Conservation (phyloP, 2,797 vertebrate genomes). For the Sebastolobus altivelis region DNA sequence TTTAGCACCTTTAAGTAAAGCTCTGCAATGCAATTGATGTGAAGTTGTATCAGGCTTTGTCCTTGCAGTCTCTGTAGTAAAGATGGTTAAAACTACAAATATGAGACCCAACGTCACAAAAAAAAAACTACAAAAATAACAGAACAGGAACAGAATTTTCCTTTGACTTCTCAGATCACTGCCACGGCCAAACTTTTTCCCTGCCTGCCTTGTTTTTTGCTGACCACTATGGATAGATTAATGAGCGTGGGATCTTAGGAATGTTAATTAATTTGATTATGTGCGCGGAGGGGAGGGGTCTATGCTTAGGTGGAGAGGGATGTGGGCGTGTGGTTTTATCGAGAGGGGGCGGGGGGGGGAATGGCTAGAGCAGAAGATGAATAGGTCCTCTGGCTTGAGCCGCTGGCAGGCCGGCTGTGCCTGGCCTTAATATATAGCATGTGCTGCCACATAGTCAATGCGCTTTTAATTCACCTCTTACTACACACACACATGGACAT, state of each 20-base stretch:
- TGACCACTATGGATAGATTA: slow-evolving; percentile 82
- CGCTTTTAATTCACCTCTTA: slow-evolving; percentile 87
- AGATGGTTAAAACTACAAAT: neutral
- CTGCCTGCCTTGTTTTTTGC: slow-evolving; percentile 68
- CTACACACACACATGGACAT: slow-evolving; percentile 64
- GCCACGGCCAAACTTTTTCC: slow-evolving; percentile 51
- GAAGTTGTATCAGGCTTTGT: neutral
- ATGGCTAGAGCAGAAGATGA: slow-evolving; percentile 79
- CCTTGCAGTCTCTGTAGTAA: neutral
- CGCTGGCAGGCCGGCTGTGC: slow-evolving; percentile 77
- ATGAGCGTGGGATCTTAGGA: slow-evolving; percentile 82
- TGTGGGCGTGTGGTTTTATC: slow-evolving; percentile 78
- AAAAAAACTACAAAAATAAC: neutral
- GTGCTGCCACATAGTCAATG: slow-evolving; percentile 91
- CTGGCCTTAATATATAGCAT: slow-evolving; percentile 86
- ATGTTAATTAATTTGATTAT: slow-evolving; percentile 90
- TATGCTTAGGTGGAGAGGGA: slow-evolving; percentile 68
- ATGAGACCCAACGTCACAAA: neutral
- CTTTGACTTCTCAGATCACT: slow-evolving; percentile 11
- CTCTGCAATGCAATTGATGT: neutral
- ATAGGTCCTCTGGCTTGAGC: slow-evolving; percentile 77
- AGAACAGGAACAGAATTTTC: neutral
- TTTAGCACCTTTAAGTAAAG: neutral
- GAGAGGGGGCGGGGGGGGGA: slow-evolving; percentile 57
- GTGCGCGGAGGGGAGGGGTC: slow-evolving; percentile 61